Conservation (phyloP, 2,113 vertebrate genomes). For the Brachypodius melanocephalos region DNA sequence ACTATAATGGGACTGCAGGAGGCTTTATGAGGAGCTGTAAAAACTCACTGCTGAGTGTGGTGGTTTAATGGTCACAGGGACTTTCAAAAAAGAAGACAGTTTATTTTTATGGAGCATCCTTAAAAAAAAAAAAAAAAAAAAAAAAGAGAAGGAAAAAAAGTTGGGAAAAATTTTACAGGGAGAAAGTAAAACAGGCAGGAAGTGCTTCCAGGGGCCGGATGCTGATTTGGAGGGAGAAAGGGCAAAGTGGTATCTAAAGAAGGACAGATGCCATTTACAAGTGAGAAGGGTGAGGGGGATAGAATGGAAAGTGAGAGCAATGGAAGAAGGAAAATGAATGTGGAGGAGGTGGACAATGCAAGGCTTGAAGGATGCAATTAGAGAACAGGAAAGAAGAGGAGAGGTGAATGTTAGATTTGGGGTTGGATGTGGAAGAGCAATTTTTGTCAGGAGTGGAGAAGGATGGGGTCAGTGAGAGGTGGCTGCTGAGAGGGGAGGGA, state of each 20-base stretch:
- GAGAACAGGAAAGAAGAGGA: background rate
- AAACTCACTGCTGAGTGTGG: conserved; percentile 21
- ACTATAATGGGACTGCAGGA: conserved; percentile 48
- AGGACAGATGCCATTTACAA: background rate
- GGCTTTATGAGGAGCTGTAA: conserved; percentile 62
- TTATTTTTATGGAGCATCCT: conserved; percentile 54
- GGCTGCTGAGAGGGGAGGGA: background rate
- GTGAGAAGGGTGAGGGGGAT: background rate
- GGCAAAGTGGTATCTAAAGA: background rate
- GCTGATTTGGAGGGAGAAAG: background rate
- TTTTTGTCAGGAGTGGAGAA: background rate
- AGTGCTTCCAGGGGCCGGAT: background rate
- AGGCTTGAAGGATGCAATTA: background rate
- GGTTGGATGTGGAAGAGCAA: background rate
- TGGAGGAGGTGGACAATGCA: background rate
- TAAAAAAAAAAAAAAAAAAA: background rate
- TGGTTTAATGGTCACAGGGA: conserved; percentile 32
- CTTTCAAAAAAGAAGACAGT: conserved; percentile 11
- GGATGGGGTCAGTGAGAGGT: background rate
- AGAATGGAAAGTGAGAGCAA: conserved; percentile 26
- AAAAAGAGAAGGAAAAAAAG: background rate
- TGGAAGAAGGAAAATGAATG: background rate
- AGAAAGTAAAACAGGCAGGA: background rate
- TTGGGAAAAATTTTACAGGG: background rate
- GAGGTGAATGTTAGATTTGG: background rate